Evolutionary conservation across 2,888 invertebrate species (phyloP), one percentile per base, ranked within the genome.

Genomic region (Apantesis nais): DNA sequence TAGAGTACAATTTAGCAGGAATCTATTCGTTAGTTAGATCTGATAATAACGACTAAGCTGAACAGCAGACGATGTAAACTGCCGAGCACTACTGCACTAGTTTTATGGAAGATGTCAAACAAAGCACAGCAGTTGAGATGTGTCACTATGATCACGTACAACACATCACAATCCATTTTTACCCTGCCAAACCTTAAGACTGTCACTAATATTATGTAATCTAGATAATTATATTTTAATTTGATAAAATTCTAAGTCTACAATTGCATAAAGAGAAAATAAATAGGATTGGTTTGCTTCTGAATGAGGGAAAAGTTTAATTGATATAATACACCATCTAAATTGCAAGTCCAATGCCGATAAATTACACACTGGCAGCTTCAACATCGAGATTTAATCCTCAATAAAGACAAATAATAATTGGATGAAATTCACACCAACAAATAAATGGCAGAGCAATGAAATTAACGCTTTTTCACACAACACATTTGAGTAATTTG

Each of bases 401-500:
- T 29, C 22, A 22, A 52, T 52, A 55, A 1, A 52, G 31, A 65
- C 14, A 39, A 48, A 11, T 9, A 39, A 41, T 60, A 31, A 44
- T 52, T 34, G 25, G 22, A 67, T 22, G 52, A 65, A 37, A 31
- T 60, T 70, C 61, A 22, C 63, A 64, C 65, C 37, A 62, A 62
- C 62, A 70, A 70, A 44, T 48, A 52, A 70, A 61, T 65, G 25
- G 37, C 65, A 31, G 25, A 55, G 31, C 29, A 70, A 66, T 62
- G 48, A 72, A 69, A 69, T 69, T 65, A 72, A 69, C 37, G 34
- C 37, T 34, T 55, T 65, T 55, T 62, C 72, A 68, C 64, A 69
- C 66, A 69, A 63, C 8, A 62, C 72, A 66, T 72, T 72, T 66
- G 62, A 52, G 62, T 63, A 66, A 72, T 74, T 74, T 70, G 81